A percentile compares a stretch with the other conserved stretches of the same genome.
Conservation (phyloP, 2,797 vertebrate genomes). For the Fistularia tabacaria region DNA sequence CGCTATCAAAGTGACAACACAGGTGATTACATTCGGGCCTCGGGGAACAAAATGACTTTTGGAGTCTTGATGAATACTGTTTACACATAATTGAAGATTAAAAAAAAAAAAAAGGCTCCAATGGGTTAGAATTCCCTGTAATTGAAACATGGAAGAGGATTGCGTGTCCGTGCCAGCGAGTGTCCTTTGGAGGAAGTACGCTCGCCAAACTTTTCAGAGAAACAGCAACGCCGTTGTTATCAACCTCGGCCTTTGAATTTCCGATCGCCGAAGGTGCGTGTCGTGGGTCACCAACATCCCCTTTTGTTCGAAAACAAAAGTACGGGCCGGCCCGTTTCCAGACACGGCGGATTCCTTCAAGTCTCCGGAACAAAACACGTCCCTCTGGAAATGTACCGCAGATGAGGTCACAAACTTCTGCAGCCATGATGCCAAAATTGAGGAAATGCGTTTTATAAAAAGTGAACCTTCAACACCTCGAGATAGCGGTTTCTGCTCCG, state of each 20-base stretch:
- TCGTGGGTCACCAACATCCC: constrained; percentile 12
- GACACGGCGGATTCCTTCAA: constrained; percentile 36
- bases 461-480: background rate
- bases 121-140: too few relatives aligned
- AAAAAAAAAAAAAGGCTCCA: too few relatives aligned
- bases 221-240: too few relatives aligned
- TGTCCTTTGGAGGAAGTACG: too few relatives aligned
- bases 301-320: constrained; percentile 8
- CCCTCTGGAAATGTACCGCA: constrained; percentile 23
- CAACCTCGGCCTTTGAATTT: too few relatives aligned
- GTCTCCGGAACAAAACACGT: constrained; percentile 35
- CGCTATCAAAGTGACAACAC: constrained; percentile 34
- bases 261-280: constrained; percentile 10
- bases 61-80: constrained; percentile 9
- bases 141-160: too few relatives aligned
- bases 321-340: constrained; percentile 11
- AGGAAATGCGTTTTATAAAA: constrained; percentile 35
- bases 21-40: constrained; percentile 44
- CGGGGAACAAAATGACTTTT: constrained; percentile 22
- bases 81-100: background rate
- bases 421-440: constrained; percentile 1
- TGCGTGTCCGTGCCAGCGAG: too few relatives aligned
- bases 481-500: too few relatives aligned
- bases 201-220: too few relatives aligned
- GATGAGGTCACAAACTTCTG: constrained; percentile 17